Conservation (phyloP, 1,140 invertebrate species). For the Drosophila obscura region DNA sequence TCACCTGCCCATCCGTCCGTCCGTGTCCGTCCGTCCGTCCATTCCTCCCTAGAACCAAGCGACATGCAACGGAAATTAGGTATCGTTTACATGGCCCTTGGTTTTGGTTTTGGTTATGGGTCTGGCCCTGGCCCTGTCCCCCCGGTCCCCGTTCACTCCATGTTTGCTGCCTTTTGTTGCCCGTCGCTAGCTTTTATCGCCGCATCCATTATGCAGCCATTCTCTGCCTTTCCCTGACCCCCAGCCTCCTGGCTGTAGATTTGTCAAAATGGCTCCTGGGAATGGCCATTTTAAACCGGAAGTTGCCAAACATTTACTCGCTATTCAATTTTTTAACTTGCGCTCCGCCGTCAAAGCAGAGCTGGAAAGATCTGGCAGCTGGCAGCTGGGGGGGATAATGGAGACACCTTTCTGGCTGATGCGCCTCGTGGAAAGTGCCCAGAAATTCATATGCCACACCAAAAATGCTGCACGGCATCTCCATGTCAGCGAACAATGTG, state of each 20-base stretch:
- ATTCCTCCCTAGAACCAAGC: not conserved
- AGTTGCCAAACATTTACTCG: constrained; percentile 72
- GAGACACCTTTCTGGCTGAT: not conserved
- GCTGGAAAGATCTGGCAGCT: too few relatives aligned
- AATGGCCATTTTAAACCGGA: constrained; percentile 77
- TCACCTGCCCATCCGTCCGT: not conserved
- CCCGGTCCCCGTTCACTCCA: not conserved
- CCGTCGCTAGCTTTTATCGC: constrained; percentile 41
- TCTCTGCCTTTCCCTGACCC: constrained; percentile 16
- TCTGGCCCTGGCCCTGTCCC: constrained; percentile 9
- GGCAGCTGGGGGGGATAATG: constrained; percentile 13
- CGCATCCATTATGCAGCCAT: constrained; percentile 65
- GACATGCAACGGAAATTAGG: constrained; percentile 71
- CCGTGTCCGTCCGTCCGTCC: not conserved
- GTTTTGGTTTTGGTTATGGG: too few relatives aligned
- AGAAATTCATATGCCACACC: constrained; percentile 63
- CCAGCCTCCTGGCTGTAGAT: constrained; percentile 39
- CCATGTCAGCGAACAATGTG: too few relatives aligned
- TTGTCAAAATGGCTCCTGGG: constrained; percentile 72
- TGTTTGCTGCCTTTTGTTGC: constrained; percentile 18
- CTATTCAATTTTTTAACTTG: constrained; percentile 27
- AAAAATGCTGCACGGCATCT: constrained; percentile 42
- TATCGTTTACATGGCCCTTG: constrained; percentile 71
- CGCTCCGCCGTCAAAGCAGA: not conserved
- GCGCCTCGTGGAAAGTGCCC: not conserved